These are phyloP conservation scores for Toxotes lorentzi DNA, from an alignment of 2,797 vertebrate species.

Conservation along the genomic window DNA sequence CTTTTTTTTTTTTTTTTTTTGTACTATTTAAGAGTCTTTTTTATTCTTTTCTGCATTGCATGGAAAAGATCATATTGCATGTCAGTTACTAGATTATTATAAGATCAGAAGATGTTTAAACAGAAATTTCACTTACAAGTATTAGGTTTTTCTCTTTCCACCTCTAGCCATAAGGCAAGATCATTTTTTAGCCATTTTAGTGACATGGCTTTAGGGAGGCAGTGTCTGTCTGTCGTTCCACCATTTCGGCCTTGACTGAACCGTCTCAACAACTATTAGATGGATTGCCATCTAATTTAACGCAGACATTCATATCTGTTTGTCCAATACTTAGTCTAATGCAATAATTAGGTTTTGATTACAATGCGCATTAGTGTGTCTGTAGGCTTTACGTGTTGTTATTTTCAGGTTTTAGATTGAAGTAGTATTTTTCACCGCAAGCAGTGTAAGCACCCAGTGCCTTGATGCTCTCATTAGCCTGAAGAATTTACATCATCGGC, in stretches of 20 bases:
- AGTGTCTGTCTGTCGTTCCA: not conserved
- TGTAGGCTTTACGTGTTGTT: not conserved
- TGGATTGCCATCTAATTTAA: not conserved
- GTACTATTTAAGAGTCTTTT: not conserved
- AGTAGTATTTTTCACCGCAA: constrained; percentile 18
- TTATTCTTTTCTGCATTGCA: not conserved
- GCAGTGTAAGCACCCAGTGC: constrained; percentile 6
- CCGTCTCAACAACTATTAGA: not conserved
- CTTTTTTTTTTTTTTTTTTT: not conserved
- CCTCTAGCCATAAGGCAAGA: not conserved
- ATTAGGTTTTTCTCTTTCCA: not conserved
- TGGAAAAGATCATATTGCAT: not conserved
- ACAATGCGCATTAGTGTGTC: not conserved
- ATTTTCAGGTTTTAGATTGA: constrained; percentile 26
- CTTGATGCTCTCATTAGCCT: constrained; percentile 57
- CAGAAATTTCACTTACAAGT: too few species aligned
- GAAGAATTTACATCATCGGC: constrained; percentile 40
- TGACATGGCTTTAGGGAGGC: not conserved
- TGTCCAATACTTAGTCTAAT: not conserved
- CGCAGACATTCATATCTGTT: not conserved
- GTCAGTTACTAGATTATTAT: not conserved
- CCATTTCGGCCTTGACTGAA: not conserved
- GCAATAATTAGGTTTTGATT: constrained; percentile 1
- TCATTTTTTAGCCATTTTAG: not conserved
- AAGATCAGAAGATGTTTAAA: too few species aligned